Percentiles rank a stretch among this genome's conserved stretches.
Evolutionary conservation across 2,888 invertebrate genomes (phyloP).

Genomic region (Drosophila sordidula): DNA sequence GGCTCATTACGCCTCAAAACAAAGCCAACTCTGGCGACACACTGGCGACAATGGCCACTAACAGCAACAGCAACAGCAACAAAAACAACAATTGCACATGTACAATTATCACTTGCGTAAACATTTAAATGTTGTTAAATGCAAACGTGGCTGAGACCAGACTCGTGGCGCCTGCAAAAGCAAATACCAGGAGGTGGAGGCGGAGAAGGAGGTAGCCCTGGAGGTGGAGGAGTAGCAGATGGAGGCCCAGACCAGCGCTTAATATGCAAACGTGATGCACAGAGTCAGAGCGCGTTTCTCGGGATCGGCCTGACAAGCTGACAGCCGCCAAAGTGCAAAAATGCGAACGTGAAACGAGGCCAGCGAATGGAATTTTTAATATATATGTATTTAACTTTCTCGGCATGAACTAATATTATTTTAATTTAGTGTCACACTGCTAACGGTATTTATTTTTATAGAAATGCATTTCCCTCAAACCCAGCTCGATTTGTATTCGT

Average conservation of each 20-base stretch:
- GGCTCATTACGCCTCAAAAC: slow-evolving; percentile 65
- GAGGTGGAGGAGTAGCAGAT: neutral
- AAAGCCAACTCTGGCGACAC: slow-evolving; percentile 64
- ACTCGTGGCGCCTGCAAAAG: slow-evolving; percentile 63
- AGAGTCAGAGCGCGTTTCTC: slow-evolving; percentile 39
- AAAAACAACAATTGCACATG: slow-evolving; percentile 31
- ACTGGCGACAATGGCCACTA: slow-evolving; percentile 43
- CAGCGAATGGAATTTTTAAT: slow-evolving; percentile 46
- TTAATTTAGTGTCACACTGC: neutral
- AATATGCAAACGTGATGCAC: slow-evolving; percentile 78
- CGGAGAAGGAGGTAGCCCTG: neutral
- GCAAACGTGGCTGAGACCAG: slow-evolving; percentile 47
- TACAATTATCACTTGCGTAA: slow-evolving; percentile 78
- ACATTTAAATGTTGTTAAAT: slow-evolving; percentile 74
- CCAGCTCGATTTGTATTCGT: no score
- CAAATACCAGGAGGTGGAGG: slow-evolving; percentile 17
- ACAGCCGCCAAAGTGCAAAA: slow-evolving; percentile 68
- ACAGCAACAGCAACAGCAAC: slow-evolving; percentile 25
- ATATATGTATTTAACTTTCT: slow-evolving; percentile 9
- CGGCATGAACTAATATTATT: neutral
- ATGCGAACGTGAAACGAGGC: slow-evolving; percentile 70
- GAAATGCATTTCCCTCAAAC: no score
- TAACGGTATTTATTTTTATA: slow-evolving; percentile 11
- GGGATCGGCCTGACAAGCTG: slow-evolving; percentile 54
- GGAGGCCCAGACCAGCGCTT: slow-evolving; percentile 37